A percentile compares a stretch with the other conserved stretches of the same genome.
Conservation (phyloP, 2,888 invertebrate species). For the Philereme transversata region DNA sequence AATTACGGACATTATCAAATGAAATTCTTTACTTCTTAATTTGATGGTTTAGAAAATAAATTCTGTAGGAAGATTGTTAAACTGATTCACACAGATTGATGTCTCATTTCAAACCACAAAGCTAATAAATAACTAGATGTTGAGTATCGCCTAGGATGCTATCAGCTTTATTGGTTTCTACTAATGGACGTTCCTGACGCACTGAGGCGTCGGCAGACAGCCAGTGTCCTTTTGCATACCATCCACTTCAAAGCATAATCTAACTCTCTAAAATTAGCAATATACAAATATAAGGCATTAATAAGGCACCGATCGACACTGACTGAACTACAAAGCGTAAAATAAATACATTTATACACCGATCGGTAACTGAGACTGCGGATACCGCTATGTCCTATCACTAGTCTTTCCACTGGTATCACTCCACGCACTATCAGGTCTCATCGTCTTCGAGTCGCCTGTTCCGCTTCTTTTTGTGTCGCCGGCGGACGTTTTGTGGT, state of each 20-base stretch:
- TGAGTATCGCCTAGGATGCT: slow-evolving; percentile 6
- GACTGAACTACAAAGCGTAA: slow-evolving; percentile 73
- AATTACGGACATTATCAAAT: too few relatives aligned
- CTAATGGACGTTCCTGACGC: slow-evolving; percentile 12
- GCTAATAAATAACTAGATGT: slow-evolving; percentile 11
- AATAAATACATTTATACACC: slow-evolving; percentile 58
- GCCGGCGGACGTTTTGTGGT: slow-evolving; percentile 69
- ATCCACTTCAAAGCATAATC: slow-evolving; percentile 36
- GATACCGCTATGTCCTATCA: slow-evolving; percentile 34
- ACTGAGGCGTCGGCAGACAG: slow-evolving; percentile 15
- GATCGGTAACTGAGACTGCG: slow-evolving; percentile 40
- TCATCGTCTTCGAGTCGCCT: slow-evolving; percentile 67
- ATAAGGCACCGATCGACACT: slow-evolving; percentile 62
- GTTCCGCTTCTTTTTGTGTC: slow-evolving; percentile 68
- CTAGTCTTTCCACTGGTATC: slow-evolving; percentile 53
- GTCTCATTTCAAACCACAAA: slow-evolving; percentile 14
- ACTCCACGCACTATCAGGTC: slow-evolving; percentile 60
- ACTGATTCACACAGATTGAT: slow-evolving; percentile 7
- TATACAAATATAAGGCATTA: slow-evolving; percentile 56
- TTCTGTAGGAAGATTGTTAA: slow-evolving; percentile 6
- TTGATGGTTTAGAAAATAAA: too few relatives aligned
- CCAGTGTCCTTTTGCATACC: slow-evolving; percentile 25
- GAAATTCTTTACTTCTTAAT: too few relatives aligned
- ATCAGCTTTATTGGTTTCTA: slow-evolving; percentile 6
- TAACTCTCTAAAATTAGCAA: slow-evolving; percentile 37